A percentile compares a stretch with the other conserved stretches of the same genome.
These are phyloP conservation scores for Glaucopsyche alexis DNA, from an alignment of 2,888 invertebrate genomes.

Conservation along the genomic window DNA sequence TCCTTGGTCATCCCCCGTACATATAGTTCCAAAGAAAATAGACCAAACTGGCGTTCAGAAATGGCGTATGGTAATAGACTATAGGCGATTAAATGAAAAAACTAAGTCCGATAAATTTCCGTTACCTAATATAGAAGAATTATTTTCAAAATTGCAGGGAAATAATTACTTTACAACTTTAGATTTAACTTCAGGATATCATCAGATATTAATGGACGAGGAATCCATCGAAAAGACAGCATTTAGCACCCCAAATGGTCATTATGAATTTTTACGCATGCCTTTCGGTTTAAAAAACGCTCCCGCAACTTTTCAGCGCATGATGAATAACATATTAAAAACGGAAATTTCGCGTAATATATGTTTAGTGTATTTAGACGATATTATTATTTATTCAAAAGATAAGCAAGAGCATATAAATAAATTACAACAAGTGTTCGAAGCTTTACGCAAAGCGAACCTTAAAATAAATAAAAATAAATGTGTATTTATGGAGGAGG, in stretches of 20 bases:
- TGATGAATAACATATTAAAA: slow-evolving; percentile 25
- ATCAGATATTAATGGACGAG: slow-evolving; percentile 37
- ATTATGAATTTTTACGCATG: slow-evolving; percentile 35
- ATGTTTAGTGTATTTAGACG: slow-evolving; percentile 47
- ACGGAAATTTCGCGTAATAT: slow-evolving; percentile 27
- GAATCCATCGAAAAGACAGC: slow-evolving; percentile 34
- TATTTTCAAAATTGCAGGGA: slow-evolving; percentile 34
- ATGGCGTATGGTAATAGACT: too few species aligned
- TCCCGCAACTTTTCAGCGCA: slow-evolving; percentile 36
- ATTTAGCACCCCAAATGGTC: slow-evolving; percentile 37
- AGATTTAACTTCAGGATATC: slow-evolving; percentile 36
- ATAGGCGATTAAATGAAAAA: too few species aligned
- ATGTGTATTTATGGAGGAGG: slow-evolving; percentile 35
- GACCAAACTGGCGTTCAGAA: too few species aligned
- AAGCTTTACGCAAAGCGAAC: too few species aligned
- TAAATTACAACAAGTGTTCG: slow-evolving; percentile 37
- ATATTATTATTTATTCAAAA: too few species aligned
- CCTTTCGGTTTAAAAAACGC: slow-evolving; percentile 38
- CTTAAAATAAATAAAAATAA: slow-evolving; percentile 26
- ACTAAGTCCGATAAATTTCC: too few species aligned
- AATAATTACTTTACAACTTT: slow-evolving; percentile 32
- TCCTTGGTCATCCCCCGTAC: too few species aligned
- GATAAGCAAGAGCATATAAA: slow-evolving; percentile 41
- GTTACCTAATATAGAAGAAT: slow-evolving; percentile 33
- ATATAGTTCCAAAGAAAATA: too few species aligned